These are phyloP conservation scores for Cephonodes hylas DNA, from an alignment of 2,888 invertebrate genomes.

Conservation along the genomic window DNA sequence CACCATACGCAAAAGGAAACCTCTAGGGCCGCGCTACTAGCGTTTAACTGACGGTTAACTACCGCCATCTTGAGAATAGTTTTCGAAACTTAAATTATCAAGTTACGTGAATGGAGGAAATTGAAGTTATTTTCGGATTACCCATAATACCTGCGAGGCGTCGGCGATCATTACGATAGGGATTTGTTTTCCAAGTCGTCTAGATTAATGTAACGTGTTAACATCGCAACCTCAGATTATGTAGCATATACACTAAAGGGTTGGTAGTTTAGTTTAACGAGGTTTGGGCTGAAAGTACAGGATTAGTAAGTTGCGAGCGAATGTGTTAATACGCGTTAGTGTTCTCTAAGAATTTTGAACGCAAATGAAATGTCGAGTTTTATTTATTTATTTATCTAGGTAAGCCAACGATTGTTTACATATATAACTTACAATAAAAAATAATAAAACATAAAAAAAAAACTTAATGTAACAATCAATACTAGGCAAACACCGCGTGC, in stretches of 20 bases:
- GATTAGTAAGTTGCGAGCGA: too few species aligned
- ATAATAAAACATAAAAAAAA: too few species aligned
- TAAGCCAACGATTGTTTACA: too few species aligned
- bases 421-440: too few species aligned
- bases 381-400: too few species aligned
- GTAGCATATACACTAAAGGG: background rate
- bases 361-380: too few species aligned
- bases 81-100: constrained; percentile 67
- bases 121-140: constrained; percentile 44
- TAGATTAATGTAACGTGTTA: background rate
- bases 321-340: too few species aligned
- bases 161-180: background rate
- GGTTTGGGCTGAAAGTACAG: too few species aligned
- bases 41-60: constrained; percentile 61
- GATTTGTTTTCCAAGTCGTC: background rate
- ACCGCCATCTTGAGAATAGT: constrained; percentile 54
- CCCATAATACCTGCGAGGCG: constrained; percentile 26
- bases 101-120: constrained; percentile 43
- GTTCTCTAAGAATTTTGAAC: too few species aligned
- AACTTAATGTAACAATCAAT: too few species aligned
- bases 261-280: too few species aligned
- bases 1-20: constrained; percentile 30
- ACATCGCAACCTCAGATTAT: background rate
- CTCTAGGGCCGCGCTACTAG: constrained; percentile 41
- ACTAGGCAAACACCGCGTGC: too few species aligned